Percentiles rank a stretch among this genome's conserved stretches.
Evolutionary conservation across 2,113 vertebrate genomes (phyloP).

Genomic region (Varanus komodoensis): DNA sequence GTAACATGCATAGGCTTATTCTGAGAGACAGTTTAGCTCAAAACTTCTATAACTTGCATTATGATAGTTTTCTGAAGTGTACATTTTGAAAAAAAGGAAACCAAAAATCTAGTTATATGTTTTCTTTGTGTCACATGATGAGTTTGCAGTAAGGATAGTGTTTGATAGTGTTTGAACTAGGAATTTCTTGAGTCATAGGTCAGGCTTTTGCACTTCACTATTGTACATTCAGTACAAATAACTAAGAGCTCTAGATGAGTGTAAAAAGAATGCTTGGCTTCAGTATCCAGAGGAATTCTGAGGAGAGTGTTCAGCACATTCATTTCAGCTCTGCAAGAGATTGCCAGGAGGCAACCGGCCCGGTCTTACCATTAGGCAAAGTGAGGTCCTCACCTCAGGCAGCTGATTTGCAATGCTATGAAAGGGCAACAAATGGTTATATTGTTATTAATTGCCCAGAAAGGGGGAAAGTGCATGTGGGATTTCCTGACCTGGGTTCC

Average conservation of each 20-base stretch:
- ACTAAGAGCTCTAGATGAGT: background rate
- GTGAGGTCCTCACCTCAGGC: too few species aligned
- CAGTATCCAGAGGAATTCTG: background rate
- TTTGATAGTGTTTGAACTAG: background rate
- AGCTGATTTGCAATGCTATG: too few species aligned
- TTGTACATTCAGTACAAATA: background rate
- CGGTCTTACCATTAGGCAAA: too few species aligned
- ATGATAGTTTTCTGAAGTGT: background rate
- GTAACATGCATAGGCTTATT: too few species aligned
- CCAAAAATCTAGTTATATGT: background rate
- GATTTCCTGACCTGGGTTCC: too few species aligned
- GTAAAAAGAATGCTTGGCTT: background rate
- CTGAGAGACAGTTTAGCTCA: background rate
- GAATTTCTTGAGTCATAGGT: background rate
- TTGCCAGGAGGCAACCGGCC: background rate
- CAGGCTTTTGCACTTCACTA: too few species aligned
- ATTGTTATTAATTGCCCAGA: too few species aligned
- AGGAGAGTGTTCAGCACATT: background rate
- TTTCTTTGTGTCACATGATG: background rate
- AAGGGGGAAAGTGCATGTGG: too few species aligned
- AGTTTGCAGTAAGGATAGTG: background rate
- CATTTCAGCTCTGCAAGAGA: background rate
- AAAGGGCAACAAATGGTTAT: too few species aligned
- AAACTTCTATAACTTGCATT: rapidly evolving
- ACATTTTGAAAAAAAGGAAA: background rate